These are phyloP conservation scores for Gryllus bimaculatus DNA, from an alignment of 1,140 invertebrate genomes.

Conservation along the genomic window DNA sequence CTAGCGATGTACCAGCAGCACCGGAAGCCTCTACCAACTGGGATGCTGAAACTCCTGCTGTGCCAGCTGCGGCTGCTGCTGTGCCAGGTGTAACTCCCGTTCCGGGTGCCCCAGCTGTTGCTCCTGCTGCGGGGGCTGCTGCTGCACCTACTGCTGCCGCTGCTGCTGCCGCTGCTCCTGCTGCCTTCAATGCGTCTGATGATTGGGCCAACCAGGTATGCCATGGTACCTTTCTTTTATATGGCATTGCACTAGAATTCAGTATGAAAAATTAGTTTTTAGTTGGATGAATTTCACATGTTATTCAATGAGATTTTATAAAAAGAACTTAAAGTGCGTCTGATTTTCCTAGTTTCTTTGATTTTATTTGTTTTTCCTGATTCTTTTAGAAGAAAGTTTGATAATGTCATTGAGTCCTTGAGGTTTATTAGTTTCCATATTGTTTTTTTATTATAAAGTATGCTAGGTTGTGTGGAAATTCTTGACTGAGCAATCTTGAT, in stretches of 20 bases:
- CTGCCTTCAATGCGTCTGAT: slow-evolving; percentile 31
- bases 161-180: slow-evolving; percentile 28
- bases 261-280: not conserved
- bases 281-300: not conserved
- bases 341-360: not conserved
- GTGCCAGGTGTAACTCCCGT: slow-evolving; percentile 26
- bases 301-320: not conserved
- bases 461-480: no score
- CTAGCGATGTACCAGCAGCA: slow-evolving; percentile 26
- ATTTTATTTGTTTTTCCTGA: not conserved
- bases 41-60: slow-evolving; percentile 38
- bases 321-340: not conserved
- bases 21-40: slow-evolving; percentile 31
- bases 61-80: slow-evolving; percentile 30
- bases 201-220: slow-evolving; percentile 41
- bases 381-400: no score
- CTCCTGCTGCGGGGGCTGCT: slow-evolving; percentile 33
- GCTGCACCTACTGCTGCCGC: slow-evolving; percentile 44
- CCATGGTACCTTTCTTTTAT: not conserved
- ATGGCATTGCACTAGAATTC: not conserved
- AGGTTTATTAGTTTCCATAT: no score
- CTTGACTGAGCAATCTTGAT: no score
- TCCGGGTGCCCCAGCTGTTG: slow-evolving; percentile 22
- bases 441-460: no score
- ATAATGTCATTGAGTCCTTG: no score